phyloP scores from a whole-genome alignment of 2,113 vertebrate species.

The Scytalopus superciliaris region DNA sequence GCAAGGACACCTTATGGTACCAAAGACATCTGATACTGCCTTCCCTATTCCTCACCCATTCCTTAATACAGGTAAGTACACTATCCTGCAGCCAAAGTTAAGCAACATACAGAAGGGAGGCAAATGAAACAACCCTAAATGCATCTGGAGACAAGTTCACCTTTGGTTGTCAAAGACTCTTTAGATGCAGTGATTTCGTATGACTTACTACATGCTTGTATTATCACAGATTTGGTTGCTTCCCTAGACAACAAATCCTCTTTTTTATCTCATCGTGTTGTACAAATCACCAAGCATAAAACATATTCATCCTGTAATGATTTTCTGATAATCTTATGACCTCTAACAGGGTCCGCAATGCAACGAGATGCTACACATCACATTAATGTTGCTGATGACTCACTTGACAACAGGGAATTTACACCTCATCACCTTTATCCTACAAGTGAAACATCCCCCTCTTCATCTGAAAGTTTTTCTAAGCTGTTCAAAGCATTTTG shows the following conservation, averaged over 20 bases:
- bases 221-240: slow-evolving; percentile 20
- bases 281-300: neutral
- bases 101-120: neutral
- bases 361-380: neutral
- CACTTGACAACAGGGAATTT: neutral
- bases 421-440: neutral
- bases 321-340: neutral
- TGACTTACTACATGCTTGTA: neutral
- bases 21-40: neutral
- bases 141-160: neutral
- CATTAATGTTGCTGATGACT: neutral
- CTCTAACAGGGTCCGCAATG: neutral
- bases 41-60: neutral
- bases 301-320: neutral
- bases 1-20: neutral
- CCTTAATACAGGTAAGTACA: neutral
- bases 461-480: neutral
- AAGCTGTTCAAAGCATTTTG: neutral
- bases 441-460: neutral
- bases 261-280: neutral
- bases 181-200: neutral
- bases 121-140: neutral
- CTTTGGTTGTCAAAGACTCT: neutral
- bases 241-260: neutral
- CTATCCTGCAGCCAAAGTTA: neutral